Conservation (phyloP, 2,113 vertebrate genomes). For the Sigmodon hispidus region DNA sequence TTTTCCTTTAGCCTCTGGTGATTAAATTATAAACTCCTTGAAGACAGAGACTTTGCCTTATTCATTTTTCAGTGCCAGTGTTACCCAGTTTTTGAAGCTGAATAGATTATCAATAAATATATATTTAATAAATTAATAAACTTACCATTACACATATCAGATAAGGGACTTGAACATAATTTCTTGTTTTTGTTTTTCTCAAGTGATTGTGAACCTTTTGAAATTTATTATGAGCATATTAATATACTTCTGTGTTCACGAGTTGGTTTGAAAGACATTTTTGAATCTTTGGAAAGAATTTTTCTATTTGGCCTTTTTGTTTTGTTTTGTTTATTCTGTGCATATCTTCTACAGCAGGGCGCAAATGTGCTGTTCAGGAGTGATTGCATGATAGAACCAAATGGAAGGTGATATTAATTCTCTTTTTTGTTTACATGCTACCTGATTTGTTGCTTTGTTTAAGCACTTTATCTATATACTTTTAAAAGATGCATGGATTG, state of each 20-base stretch:
- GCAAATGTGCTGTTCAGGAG: not conserved
- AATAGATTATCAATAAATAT: not conserved
- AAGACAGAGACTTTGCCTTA: not conserved
- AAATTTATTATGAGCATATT: not conserved
- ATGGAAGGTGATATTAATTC: not conserved
- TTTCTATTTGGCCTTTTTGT: not conserved
- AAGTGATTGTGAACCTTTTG: conserved; percentile 18
- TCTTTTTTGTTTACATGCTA: conserved; percentile 22
- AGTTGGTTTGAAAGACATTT: conserved; percentile 13
- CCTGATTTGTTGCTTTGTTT: conserved; percentile 30
- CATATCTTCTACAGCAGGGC: not conserved
- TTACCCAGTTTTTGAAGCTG: conserved; percentile 27
- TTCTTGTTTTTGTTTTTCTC: conserved; percentile 40
- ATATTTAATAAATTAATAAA: conserved; percentile 17
- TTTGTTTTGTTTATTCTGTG: conserved; percentile 12
- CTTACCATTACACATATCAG: not conserved
- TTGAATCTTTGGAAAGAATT: conserved; percentile 23
- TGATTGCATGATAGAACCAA: not conserved
- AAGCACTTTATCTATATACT: not conserved
- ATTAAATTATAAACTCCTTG: conserved; percentile 36
- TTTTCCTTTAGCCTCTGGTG: conserved; percentile 21
- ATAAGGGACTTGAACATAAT: conserved; percentile 4
- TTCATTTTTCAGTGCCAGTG: not conserved
- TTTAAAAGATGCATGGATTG: not conserved
- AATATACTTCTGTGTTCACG: conserved; percentile 17